Evolutionary conservation across 2,113 vertebrate species (phyloP).

Genomic region (Phycodurus eques): DNA sequence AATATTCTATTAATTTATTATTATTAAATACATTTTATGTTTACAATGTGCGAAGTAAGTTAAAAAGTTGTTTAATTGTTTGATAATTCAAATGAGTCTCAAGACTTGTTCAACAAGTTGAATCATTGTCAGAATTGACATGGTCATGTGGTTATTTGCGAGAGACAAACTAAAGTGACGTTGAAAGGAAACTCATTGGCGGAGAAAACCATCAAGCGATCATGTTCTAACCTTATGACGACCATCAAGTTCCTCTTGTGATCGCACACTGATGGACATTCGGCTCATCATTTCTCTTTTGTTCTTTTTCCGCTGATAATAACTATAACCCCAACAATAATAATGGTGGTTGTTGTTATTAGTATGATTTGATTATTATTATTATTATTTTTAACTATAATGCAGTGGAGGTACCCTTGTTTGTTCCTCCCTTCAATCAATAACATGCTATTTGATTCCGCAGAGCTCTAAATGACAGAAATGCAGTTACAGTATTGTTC

Average conservation of each 20-base stretch:
- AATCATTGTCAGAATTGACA: neutral
- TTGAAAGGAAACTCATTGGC: neutral
- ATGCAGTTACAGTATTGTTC: too few relatives aligned
- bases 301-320: neutral
- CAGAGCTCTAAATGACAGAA: too few relatives aligned
- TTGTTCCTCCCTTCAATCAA: too few relatives aligned
- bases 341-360: neutral
- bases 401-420: too few relatives aligned
- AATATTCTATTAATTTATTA: too few relatives aligned
- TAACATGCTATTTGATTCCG: too few relatives aligned
- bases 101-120: neutral
- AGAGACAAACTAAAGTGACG: neutral
- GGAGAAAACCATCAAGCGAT: neutral
- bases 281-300: neutral
- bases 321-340: neutral
- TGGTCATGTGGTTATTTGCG: neutral
- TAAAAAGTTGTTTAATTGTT: too few relatives aligned
- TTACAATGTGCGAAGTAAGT: too few relatives aligned
- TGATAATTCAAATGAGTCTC: too few relatives aligned
- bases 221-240: neutral
- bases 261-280: neutral
- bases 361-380: neutral
- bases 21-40: too few relatives aligned
- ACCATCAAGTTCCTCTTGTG: conserved; percentile 10
- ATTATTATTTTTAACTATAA: neutral